A percentile compares a stretch with the other conserved stretches of the same genome.
phyloP scores from a whole-genome alignment of 2,888 invertebrate genomes.

The Stomorhina lunata region DNA sequence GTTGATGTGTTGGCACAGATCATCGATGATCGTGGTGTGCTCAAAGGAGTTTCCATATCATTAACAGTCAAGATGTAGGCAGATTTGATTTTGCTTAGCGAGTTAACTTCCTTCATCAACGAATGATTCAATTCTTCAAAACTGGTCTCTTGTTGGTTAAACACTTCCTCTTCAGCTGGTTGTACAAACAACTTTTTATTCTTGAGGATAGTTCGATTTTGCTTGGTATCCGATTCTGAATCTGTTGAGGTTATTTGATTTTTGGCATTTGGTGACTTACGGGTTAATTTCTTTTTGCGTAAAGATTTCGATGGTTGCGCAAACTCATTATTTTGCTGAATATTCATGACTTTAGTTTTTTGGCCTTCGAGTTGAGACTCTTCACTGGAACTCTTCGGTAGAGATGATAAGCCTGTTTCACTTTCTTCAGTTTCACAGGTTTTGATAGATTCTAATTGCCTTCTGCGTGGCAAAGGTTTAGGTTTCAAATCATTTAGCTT shows the following conservation, averaged over 20 bases:
- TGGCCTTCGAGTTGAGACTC: conserved; percentile 70
- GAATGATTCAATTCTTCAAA: conserved; percentile 68
- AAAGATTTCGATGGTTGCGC: conserved; percentile 67
- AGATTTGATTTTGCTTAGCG: conserved; percentile 73
- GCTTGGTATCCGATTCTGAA: conserved; percentile 73
- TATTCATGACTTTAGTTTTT: background rate
- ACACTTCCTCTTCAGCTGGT: too few relatives aligned
- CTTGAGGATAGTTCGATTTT: background rate
- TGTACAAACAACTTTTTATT: background rate
- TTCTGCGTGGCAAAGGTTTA: background rate
- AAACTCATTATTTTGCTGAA: background rate
- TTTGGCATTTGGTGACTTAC: conserved; percentile 72
- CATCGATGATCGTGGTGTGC: background rate
- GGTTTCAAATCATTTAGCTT: too few relatives aligned
- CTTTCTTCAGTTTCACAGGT: conserved; percentile 73
- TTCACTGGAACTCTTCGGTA: conserved; percentile 73
- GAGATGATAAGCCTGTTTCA: conserved; percentile 72
- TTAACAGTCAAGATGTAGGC: conserved; percentile 74
- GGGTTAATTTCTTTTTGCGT: conserved; percentile 77
- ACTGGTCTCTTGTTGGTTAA: conserved; percentile 52
- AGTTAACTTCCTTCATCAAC: conserved; percentile 72
- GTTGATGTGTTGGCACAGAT: background rate
- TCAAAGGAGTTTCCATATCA: conserved; percentile 59
- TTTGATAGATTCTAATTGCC: conserved; percentile 65
- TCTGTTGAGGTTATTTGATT: conserved; percentile 71